phyloP scores from a whole-genome alignment of 1,140 invertebrate species.

The Drosophila rufa region DNA sequence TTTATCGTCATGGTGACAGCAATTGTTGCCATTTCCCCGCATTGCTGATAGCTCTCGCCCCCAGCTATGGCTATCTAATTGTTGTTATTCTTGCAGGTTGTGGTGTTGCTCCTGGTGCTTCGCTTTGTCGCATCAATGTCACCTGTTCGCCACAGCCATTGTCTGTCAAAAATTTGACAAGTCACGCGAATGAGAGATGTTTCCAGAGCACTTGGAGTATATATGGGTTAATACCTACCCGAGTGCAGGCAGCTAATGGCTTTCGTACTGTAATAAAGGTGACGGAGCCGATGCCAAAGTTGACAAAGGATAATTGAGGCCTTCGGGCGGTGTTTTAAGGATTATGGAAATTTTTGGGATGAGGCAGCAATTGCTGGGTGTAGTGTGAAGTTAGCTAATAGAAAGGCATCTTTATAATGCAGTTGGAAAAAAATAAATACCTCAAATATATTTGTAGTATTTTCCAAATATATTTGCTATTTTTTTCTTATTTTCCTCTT shows the following conservation, averaged over 20 bases:
- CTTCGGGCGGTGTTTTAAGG: constrained; percentile 13
- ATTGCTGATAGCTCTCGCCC: constrained; percentile 37
- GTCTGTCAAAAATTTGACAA: constrained; percentile 54
- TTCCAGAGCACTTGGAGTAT: constrained; percentile 9
- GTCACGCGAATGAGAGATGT: constrained; percentile 47
- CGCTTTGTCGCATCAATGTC: constrained; percentile 29
- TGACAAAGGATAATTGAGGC: constrained; percentile 42
- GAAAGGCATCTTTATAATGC: no score
- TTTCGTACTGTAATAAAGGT: constrained; percentile 24
- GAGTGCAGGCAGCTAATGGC: constrained; percentile 17
- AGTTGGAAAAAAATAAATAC: no score
- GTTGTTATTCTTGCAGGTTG: constrained; percentile 20
- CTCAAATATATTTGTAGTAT: background rate
- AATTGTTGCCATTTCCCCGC: constrained; percentile 33
- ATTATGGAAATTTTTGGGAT: constrained; percentile 17
- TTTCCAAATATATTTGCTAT: no score
- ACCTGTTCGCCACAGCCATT: constrained; percentile 35
- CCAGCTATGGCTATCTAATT: constrained; percentile 33
- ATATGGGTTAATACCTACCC: constrained; percentile 42
- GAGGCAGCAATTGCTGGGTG: background rate
- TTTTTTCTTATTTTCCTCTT: no score
- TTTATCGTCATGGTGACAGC: constrained; percentile 70
- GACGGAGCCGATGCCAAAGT: constrained; percentile 12
- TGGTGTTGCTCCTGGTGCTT: constrained; percentile 14
- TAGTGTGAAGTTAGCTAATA: background rate